Evolutionary conservation across 1,140 invertebrate genomes (phyloP).

Genomic region (Nasonia longicornis): DNA sequence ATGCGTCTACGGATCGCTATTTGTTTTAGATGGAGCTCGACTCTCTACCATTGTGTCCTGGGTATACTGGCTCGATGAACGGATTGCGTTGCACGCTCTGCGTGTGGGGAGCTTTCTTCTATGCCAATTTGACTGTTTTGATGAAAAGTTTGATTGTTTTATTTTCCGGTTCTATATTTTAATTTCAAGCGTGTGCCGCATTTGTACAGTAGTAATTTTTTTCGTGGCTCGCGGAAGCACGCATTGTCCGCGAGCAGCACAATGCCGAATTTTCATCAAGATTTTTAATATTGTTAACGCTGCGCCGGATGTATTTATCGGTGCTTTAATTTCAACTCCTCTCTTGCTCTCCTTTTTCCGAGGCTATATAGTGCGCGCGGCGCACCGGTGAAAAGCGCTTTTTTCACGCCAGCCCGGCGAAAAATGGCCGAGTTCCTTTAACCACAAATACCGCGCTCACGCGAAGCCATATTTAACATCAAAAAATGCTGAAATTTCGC

Average conservation of each 20-base stretch:
- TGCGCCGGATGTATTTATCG: conserved; percentile 37
- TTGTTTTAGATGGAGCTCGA: neutral
- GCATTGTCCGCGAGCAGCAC: neutral
- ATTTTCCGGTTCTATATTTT: neutral
- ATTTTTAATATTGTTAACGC: conserved; percentile 39
- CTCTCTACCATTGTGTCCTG: neutral
- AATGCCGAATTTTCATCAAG: conserved; percentile 38
- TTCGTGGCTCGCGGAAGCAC: neutral
- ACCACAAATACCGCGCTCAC: conserved; percentile 37
- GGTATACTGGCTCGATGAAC: neutral
- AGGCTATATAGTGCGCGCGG: neutral
- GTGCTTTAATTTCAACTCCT: conserved; percentile 16
- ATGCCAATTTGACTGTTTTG: no score
- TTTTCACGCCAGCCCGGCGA: conserved; percentile 22
- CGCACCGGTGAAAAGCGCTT: neutral
- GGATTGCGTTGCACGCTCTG: neutral
- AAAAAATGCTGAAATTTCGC: conserved; percentile 36
- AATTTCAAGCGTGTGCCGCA: neutral
- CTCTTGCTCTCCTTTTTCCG: conserved; percentile 4
- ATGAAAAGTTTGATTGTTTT: no score
- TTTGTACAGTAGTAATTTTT: conserved; percentile 14
- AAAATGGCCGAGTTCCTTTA: conserved; percentile 39
- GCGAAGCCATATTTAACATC: conserved; percentile 34
- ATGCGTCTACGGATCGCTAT: neutral
- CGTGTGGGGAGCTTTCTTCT: no score